phyloP scores from a whole-genome alignment of 2,797 vertebrate genomes.

The Sebastes iracundus region DNA sequence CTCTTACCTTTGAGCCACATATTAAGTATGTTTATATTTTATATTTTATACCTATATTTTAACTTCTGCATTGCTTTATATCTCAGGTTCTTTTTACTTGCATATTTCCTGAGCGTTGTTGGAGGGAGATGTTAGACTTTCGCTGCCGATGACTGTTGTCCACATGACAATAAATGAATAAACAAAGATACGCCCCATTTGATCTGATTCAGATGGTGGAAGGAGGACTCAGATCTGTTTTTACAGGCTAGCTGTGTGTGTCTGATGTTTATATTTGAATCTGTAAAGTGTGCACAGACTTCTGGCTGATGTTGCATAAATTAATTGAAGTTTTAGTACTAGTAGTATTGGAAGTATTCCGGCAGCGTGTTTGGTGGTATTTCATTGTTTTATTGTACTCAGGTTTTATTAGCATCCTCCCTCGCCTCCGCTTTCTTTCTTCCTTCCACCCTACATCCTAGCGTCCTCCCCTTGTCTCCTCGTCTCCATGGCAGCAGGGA shows the following conservation, averaged over 20 bases:
- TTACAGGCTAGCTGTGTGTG: not conserved
- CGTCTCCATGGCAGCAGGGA: constrained; percentile 6
- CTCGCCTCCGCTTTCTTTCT: too few relatives aligned
- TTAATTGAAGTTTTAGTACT: not conserved
- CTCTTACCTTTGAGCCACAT: not conserved
- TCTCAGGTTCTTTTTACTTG: not conserved
- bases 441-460: not conserved
- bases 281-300: not conserved
- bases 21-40: too few relatives aligned
- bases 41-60: not conserved
- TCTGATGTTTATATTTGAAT: not conserved
- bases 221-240: not conserved
- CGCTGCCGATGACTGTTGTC: not conserved
- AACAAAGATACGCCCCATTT: not conserved
- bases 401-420: not conserved
- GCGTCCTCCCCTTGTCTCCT: not conserved
- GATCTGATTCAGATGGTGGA: not conserved
- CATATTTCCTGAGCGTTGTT: not conserved
- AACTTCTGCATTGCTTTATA: not conserved
- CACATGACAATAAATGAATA: not conserved
- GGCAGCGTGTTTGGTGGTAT: not conserved
- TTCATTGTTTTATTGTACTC: not conserved
- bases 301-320: not conserved
- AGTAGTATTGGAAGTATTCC: not conserved
- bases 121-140: not conserved